phyloP scores from a whole-genome alignment of 2,113 vertebrate species.

The Aleadryas rufinucha region DNA sequence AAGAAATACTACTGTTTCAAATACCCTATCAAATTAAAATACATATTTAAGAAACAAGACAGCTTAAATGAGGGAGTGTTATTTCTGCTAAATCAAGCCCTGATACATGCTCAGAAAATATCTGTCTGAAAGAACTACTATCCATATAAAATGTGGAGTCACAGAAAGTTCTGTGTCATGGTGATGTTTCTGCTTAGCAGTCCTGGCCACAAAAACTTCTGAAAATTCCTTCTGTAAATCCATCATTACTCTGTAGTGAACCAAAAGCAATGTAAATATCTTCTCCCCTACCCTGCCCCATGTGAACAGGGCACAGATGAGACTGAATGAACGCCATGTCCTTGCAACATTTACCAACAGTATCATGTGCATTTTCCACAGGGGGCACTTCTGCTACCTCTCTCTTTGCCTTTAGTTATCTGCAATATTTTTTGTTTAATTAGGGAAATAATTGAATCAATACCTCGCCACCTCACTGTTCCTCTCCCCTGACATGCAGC shows the following conservation, averaged over 20 bases:
- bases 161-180: background rate
- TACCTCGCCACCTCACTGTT: background rate
- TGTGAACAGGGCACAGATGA: background rate
- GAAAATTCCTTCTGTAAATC: background rate
- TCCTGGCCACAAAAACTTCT: background rate
- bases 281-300: background rate
- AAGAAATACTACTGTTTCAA: background rate
- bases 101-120: background rate
- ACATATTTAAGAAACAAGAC: background rate
- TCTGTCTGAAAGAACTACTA: background rate
- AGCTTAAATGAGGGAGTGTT: background rate
- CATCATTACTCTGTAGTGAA: background rate
- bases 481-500: background rate
- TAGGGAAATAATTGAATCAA: slow-evolving; percentile 16
- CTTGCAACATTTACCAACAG: background rate
- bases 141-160: background rate
- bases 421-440: slow-evolving; percentile 31
- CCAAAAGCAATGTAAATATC: background rate
- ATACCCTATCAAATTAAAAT: background rate
- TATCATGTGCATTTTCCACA: background rate
- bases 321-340: background rate
- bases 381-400: background rate
- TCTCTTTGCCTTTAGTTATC: background rate
- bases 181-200: background rate
- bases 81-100: background rate